Base-by-base conservation (phyloP, 2,888 invertebrate genomes). In the Drymonia ruficornis region DNA sequence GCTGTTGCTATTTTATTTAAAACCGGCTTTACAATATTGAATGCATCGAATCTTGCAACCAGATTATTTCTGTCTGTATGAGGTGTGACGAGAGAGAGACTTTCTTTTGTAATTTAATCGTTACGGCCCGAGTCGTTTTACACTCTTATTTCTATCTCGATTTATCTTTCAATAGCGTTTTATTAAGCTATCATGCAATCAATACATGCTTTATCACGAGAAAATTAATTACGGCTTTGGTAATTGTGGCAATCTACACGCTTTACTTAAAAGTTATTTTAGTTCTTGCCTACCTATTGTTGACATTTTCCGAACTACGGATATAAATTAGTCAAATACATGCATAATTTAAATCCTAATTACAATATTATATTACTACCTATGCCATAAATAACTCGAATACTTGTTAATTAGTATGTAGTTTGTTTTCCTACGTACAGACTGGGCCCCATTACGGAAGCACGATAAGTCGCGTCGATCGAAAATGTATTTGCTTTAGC, bases 21-120 rank as follows among this genome's bases (percentile, higher is more conserved):
- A 78, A 74, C 67, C 72, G 59, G 57, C 62, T 63, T 74, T 73
- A 73, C 70, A 72, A 77, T 76, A 80, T 74, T 69, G 70, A 74
- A 74, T 70, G 72, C 71, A 71, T 75, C 71, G 61, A 78, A 78
- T 79, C 80, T 80, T 80, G 78, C 73, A 78, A 55, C 62, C 61
- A 76, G 67, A 78, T 79, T 84, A 81, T 83, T 81, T 83, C 70
- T 70, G 63, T 75, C 70, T 71, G 65, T 65, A 70, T 78, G 76
- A 73, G 61, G 73, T 74, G 72, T 70, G 74, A 70, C 74, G 70
- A 69, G 63, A 64, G 67, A 63, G 28, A 45, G 64, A 86, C 83
- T 89, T 89, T 89, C 86, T 83, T 87, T 85, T 85, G 89, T 83
- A 87, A 91, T 80, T 66, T 70, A 75, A 89, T 87, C 77, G 72